A percentile compares a stretch with the other conserved stretches of the same genome.
Evolutionary conservation across 2,113 vertebrate genomes (phyloP).

Genomic region (Raja brachyura): DNA sequence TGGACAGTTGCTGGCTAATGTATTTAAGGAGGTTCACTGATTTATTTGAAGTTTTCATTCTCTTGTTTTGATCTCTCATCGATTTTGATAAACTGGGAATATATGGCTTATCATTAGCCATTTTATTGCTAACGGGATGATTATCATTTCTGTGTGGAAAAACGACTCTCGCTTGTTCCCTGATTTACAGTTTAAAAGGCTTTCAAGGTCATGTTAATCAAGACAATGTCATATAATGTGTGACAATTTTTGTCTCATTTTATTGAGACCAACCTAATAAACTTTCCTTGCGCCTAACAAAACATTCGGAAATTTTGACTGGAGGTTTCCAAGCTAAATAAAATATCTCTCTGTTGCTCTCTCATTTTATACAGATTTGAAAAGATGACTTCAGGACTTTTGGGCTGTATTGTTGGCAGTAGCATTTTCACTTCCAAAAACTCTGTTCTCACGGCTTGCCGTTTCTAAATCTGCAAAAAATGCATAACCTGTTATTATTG

Average conservation of each 20-base stretch:
- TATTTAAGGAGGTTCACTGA: background rate
- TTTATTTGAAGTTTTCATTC: slow-evolving; percentile 15
- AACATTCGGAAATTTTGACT: background rate
- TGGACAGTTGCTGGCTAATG: background rate
- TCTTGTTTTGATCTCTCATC: background rate
- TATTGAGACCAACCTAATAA: background rate
- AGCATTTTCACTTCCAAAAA: background rate
- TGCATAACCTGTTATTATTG: background rate
- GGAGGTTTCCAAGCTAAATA: background rate
- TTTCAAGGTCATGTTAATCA: slow-evolving; percentile 35
- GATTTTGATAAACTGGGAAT: background rate
- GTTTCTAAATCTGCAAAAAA: background rate
- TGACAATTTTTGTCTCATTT: slow-evolving; percentile 8
- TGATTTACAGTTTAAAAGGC: slow-evolving; percentile 27
- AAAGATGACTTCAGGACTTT: background rate
- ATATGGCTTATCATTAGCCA: background rate
- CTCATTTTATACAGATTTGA: background rate
- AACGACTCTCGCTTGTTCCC: background rate
- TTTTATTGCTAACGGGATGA: slow-evolving; percentile 16
- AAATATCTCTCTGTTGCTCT: background rate
- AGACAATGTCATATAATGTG: slow-evolving; percentile 25
- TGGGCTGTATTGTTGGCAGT: background rate
- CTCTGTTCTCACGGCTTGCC: background rate
- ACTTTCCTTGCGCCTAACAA: background rate
- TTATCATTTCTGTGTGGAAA: slow-evolving; percentile 28